A percentile compares a stretch with the other conserved stretches of the same genome.
These are phyloP conservation scores for Scalopus aquaticus DNA, from an alignment of 2,113 vertebrate genomes.

Conservation along the genomic window DNA sequence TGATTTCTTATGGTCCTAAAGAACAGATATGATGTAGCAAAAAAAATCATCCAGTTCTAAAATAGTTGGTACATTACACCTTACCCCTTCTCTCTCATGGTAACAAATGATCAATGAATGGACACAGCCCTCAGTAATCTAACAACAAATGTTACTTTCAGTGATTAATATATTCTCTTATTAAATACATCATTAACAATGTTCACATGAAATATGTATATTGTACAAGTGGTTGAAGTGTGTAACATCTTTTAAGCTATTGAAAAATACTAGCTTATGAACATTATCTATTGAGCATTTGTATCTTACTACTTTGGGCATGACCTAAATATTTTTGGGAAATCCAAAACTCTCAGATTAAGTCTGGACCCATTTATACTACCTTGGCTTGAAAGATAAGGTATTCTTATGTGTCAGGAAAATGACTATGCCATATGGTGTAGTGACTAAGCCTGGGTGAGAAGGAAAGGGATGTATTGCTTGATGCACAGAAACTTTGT, in stretches of 20 bases:
- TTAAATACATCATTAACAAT: neutral
- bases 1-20: neutral
- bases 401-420: conserved; percentile 24
- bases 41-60: neutral
- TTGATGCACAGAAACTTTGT: neutral
- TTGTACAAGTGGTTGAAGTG: neutral
- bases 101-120: neutral
- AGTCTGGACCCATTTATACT: neutral
- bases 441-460: neutral
- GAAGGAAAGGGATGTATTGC: neutral
- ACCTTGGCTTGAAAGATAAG: conserved; percentile 14
- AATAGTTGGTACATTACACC: neutral
- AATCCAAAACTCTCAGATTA: conserved; percentile 51
- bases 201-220: neutral
- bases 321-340: conserved; percentile 50
- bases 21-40: neutral
- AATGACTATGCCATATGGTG: conserved; percentile 13
- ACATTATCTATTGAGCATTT: conserved; percentile 42
- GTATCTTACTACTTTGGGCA: neutral
- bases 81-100: no score
- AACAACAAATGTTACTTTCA: neutral
- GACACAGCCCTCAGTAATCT: neutral
- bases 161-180: neutral
- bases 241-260: conserved; percentile 11
- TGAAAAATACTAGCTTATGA: conserved; percentile 55